phyloP scores from a whole-genome alignment of 2,797 vertebrate species.

The Labeo calbasu region DNA sequence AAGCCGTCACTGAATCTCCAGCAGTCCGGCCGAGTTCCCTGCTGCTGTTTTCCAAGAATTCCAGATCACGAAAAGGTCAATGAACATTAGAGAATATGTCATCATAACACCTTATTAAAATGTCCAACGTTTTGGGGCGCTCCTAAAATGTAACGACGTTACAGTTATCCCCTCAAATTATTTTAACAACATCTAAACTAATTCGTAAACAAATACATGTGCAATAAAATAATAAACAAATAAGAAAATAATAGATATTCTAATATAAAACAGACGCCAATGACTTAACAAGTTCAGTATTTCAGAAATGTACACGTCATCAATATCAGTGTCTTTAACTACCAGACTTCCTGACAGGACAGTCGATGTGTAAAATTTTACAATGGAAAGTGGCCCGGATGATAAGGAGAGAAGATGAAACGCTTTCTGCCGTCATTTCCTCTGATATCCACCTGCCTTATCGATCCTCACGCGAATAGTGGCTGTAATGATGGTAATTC shows the following conservation, averaged over 20 bases:
- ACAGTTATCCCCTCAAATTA: neutral
- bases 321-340: neutral
- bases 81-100: neutral
- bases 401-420: conserved; percentile 15
- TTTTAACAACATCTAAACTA: neutral
- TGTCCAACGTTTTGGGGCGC: neutral
- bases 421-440: conserved; percentile 51
- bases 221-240: neutral
- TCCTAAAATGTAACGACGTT: neutral
- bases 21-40: neutral
- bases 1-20: conserved; percentile 16
- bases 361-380: conserved; percentile 16
- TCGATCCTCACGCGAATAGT: conserved; percentile 59
- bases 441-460: conserved; percentile 56
- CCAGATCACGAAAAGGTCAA: conserved; percentile 3
- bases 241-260: too few relatives aligned
- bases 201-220: neutral
- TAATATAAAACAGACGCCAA: neutral
- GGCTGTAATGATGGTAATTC: conserved; percentile 57
- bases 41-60: neutral
- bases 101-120: neutral
- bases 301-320: neutral
- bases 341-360: neutral
- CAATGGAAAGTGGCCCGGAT: conserved; percentile 16
- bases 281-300: too few relatives aligned